phyloP scores from a whole-genome alignment of 2,797 vertebrate genomes.

The Distichodus sexfasciatus region DNA sequence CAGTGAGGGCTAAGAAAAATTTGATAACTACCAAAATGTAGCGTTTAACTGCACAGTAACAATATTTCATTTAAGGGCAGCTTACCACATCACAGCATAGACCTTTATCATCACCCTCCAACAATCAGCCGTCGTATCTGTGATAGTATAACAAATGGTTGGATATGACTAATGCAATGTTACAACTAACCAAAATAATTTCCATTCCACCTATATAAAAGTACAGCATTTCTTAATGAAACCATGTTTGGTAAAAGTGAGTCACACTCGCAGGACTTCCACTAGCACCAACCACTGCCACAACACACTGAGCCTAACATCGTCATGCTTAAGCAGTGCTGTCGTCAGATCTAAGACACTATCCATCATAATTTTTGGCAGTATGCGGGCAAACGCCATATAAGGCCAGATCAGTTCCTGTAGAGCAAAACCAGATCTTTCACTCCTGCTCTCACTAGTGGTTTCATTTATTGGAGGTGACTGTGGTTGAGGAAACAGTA shows the following conservation, averaged over 20 bases:
- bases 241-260: conserved; percentile 4
- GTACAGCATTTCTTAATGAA: not conserved
- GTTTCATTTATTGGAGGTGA: conserved; percentile 5
- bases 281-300: conserved; percentile 1
- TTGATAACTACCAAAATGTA: too few species aligned
- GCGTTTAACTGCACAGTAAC: too few species aligned
- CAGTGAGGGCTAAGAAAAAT: too few species aligned
- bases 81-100: too few species aligned
- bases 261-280: conserved; percentile 7
- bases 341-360: not conserved
- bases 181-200: not conserved
- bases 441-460: not conserved
- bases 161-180: not conserved
- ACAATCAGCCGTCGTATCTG: too few species aligned
- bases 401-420: not conserved
- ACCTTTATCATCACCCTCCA: too few species aligned
- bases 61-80: too few species aligned
- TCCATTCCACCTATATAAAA: not conserved
- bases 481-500: conserved; percentile 15
- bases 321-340: not conserved
- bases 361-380: not conserved
- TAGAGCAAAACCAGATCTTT: not conserved
- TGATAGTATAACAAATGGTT: not conserved
- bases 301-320: not conserved
- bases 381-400: not conserved